Evolutionary conservation across 2,888 invertebrate species (phyloP).

Genomic region (Peribatodes rhomboidaria): DNA sequence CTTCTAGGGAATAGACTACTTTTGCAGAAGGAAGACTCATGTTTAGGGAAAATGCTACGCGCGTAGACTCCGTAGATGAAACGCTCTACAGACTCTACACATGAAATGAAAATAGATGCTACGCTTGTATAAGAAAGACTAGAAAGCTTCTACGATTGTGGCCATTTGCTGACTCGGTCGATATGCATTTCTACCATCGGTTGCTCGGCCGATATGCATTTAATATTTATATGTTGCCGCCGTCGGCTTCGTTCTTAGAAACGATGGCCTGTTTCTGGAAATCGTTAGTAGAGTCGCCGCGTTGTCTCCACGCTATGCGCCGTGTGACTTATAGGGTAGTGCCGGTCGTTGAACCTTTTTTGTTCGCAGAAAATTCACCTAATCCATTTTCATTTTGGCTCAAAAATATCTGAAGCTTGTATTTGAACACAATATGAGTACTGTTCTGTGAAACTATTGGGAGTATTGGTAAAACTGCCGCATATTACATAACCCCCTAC

Average conservation of each 20-base stretch:
- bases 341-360: constrained; percentile 25
- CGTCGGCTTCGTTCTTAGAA: constrained; percentile 19
- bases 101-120: not conserved
- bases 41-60: not conserved
- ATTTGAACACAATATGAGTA: no score
- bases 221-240: constrained; percentile 7
- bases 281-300: constrained; percentile 33
- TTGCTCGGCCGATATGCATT: constrained; percentile 1
- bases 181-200: not conserved
- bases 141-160: not conserved
- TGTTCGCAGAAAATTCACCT: constrained; percentile 8
- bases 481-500: constrained; percentile 24
- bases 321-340: constrained; percentile 33
- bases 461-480: constrained; percentile 7
- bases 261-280: constrained; percentile 39
- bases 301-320: constrained; percentile 32
- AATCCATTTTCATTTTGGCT: not conserved
- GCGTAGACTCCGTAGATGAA: not conserved
- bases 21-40: not conserved
- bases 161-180: not conserved
- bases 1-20: not conserved
- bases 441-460: no score
- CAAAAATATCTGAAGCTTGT: not conserved
- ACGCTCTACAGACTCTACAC: not conserved
- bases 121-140: not conserved